A percentile compares a stretch with the other conserved stretches of the same genome.
phyloP scores from a whole-genome alignment of 1,140 invertebrate genomes.

The Radopholus similis region DNA sequence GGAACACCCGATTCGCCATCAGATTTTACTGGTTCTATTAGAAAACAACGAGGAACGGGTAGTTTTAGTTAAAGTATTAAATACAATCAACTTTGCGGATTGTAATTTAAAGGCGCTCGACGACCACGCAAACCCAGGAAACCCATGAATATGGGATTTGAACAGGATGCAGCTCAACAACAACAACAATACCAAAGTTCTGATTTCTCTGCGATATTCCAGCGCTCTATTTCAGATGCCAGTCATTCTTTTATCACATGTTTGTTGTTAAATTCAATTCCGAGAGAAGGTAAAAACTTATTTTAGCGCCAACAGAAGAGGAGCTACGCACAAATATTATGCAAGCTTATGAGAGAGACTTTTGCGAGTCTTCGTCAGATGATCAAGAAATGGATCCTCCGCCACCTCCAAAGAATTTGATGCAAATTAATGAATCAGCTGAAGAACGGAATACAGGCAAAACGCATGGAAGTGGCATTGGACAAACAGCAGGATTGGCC shows the following conservation, averaged over 20 bases:
- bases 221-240: background rate
- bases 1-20: constrained; percentile 18
- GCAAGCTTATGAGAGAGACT: constrained; percentile 6
- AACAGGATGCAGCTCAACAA: background rate
- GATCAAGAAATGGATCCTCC: constrained; percentile 18
- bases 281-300: background rate
- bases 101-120: constrained; percentile 6
- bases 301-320: constrained; percentile 14
- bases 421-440: background rate
- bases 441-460: background rate
- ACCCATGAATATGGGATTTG: constrained; percentile 16
- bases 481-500: background rate
- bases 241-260: background rate
- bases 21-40: background rate
- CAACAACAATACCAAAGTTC: too few relatives aligned
- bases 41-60: constrained; percentile 15
- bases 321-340: constrained; percentile 13
- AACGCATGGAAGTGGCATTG: background rate
- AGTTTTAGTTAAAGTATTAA: background rate
- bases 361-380: constrained; percentile 8
- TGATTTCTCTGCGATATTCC: background rate
- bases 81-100: background rate
- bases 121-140: constrained; percentile 13
- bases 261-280: too few relatives aligned
- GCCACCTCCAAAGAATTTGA: constrained; percentile 11